phyloP scores from a whole-genome alignment of 2,797 vertebrate species.

The Alauda arvensis region DNA sequence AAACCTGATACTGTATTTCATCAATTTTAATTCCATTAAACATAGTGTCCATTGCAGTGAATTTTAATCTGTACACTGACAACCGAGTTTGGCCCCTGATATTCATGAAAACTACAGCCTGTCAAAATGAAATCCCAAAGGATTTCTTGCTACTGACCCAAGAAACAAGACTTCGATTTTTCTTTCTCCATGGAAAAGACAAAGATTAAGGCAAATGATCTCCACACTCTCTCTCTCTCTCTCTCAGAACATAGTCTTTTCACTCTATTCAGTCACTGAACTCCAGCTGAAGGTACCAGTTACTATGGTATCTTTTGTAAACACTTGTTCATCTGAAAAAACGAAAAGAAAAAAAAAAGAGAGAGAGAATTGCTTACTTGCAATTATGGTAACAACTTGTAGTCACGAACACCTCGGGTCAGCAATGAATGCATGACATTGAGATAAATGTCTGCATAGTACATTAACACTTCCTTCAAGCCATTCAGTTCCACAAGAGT shows the following conservation, averaged over 20 bases:
- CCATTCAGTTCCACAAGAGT: constrained; percentile 40
- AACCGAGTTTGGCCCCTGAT: not conserved
- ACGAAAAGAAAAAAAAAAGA: accelerated
- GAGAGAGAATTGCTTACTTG: not conserved
- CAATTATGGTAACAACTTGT: not conserved
- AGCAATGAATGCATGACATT: constrained; percentile 15
- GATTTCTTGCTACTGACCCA: not conserved
- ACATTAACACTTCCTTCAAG: constrained; percentile 44
- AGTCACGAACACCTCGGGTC: not conserved
- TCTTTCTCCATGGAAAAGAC: not conserved
- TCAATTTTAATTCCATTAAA: not conserved
- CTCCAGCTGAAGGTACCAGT: not conserved
- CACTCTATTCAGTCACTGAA: constrained; percentile 9
- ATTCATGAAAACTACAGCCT: not conserved
- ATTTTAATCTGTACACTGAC: not conserved
- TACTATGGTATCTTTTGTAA: constrained; percentile 43
- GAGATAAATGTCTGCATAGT: constrained; percentile 19
- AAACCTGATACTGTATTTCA: not conserved
- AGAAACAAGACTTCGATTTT: not conserved
- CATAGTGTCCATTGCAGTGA: not conserved
- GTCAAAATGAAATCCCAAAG: not conserved
- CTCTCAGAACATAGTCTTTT: not conserved
- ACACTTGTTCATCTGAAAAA: not conserved
- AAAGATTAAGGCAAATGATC: not conserved
- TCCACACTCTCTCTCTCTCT: not conserved